These are phyloP conservation scores for Sterna hirundo DNA, from an alignment of 2,113 vertebrate genomes.

Conservation along the genomic window DNA sequence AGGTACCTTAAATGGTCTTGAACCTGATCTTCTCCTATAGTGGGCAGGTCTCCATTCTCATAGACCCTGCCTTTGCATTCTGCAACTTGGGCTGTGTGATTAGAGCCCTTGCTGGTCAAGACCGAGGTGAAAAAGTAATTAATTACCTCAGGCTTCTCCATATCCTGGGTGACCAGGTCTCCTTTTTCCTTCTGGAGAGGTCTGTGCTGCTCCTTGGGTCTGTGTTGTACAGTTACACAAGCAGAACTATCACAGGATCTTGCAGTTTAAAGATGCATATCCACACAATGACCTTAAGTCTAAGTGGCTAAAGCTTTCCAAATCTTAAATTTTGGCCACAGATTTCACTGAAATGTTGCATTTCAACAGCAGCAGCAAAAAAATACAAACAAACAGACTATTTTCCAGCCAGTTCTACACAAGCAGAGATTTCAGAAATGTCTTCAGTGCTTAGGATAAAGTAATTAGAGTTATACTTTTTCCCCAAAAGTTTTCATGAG, in stretches of 20 bases:
- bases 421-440: neutral
- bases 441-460: neutral
- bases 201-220: neutral
- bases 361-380: neutral
- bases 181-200: too few species aligned
- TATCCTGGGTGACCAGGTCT: too few species aligned
- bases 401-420: neutral
- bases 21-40: too few species aligned
- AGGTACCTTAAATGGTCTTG: too few species aligned
- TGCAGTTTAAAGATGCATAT: neutral
- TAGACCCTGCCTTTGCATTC: too few species aligned
- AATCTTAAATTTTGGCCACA: neutral
- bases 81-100: too few species aligned
- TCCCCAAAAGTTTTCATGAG: neutral
- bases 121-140: too few species aligned
- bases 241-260: neutral
- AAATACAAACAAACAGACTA: neutral
- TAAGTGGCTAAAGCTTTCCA: neutral
- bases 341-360: neutral
- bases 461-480: neutral
- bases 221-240: neutral
- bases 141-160: too few species aligned
- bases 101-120: too few species aligned
- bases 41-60: too few species aligned
- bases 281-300: neutral